Percentiles rank a stretch among this genome's conserved stretches.
These are phyloP conservation scores for Drosophila ficusphila DNA, from an alignment of 1,140 invertebrate species.

Conservation along the genomic window DNA sequence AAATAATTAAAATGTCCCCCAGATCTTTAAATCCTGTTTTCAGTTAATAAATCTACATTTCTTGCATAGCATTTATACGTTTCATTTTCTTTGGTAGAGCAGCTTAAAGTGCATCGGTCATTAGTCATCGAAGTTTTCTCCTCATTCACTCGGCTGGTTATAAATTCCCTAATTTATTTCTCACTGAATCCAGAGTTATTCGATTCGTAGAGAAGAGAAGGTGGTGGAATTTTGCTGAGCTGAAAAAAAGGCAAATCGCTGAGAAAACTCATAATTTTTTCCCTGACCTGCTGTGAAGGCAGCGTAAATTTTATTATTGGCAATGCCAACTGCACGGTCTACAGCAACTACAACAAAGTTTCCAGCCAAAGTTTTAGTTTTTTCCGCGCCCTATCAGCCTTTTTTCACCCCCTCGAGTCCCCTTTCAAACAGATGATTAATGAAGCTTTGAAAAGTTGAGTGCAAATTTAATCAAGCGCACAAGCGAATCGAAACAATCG, in stretches of 20 bases:
- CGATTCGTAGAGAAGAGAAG: not conserved
- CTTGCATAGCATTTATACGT: constrained; percentile 6
- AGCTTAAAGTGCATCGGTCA: constrained; percentile 8
- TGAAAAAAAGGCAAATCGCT: constrained; percentile 35
- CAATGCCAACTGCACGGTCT: constrained; percentile 68
- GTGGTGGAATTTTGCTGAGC: constrained; percentile 23
- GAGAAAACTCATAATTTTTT: constrained; percentile 42
- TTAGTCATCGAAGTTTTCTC: constrained; percentile 38
- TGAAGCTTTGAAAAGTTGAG: constrained; percentile 72
- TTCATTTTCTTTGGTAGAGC: not conserved
- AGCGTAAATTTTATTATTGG: constrained; percentile 75
- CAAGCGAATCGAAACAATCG: constrained; percentile 71
- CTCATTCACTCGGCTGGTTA: constrained; percentile 9
- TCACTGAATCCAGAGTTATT: constrained; percentile 21
- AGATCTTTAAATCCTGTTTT: not conserved
- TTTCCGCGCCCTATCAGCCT: constrained; percentile 6
- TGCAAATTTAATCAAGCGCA: constrained; percentile 79
- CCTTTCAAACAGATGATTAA: constrained; percentile 68
- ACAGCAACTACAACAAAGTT: constrained; percentile 47
- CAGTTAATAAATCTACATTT: constrained; percentile 19
- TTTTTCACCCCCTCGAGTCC: not conserved
- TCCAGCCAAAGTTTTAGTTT: constrained; percentile 37
- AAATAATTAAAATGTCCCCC: constrained; percentile 58
- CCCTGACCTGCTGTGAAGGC: constrained; percentile 31
- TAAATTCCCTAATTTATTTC: constrained; percentile 69